Evolutionary conservation across 2,113 vertebrate genomes (phyloP).

Genomic region (Microtus montanus): DNA sequence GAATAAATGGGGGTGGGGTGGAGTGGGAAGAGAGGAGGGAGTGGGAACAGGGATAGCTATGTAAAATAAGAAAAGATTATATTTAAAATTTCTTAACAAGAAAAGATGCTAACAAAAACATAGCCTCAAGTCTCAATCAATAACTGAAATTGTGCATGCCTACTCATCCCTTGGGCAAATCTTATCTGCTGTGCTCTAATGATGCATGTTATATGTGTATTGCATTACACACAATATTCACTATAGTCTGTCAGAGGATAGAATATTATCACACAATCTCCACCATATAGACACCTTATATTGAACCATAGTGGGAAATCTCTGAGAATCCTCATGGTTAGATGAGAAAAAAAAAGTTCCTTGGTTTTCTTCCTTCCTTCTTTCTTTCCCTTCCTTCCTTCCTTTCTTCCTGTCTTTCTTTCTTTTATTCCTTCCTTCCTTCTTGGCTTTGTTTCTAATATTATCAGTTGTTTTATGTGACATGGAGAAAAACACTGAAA

Average conservation of each 20-base stretch:
- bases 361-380: slow-evolving; percentile 56
- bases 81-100: too few relatives aligned
- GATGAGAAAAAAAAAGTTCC: slow-evolving; percentile 53
- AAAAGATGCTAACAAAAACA: neutral
- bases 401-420: slow-evolving; percentile 25
- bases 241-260: slow-evolving; percentile 54
- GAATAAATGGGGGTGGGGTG: too few relatives aligned
- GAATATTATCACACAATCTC: neutral
- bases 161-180: slow-evolving; percentile 60
- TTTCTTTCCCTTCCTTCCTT: neutral
- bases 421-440: neutral
- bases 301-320: slow-evolving; percentile 70
- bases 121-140: neutral
- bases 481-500: slow-evolving; percentile 71
- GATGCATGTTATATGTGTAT: slow-evolving; percentile 36
- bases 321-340: slow-evolving; percentile 79
- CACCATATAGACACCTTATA: neutral
- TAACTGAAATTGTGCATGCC: neutral
- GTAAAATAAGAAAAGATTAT: too few relatives aligned
- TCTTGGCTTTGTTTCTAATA: neutral
- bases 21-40: too few relatives aligned
- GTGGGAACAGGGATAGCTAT: too few relatives aligned
- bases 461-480: slow-evolving; percentile 69
- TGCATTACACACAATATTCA: slow-evolving; percentile 44
- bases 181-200: slow-evolving; percentile 25